Evolutionary conservation across 2,888 invertebrate genomes (phyloP).

Genomic region (Ramazzottius varieornatus): DNA sequence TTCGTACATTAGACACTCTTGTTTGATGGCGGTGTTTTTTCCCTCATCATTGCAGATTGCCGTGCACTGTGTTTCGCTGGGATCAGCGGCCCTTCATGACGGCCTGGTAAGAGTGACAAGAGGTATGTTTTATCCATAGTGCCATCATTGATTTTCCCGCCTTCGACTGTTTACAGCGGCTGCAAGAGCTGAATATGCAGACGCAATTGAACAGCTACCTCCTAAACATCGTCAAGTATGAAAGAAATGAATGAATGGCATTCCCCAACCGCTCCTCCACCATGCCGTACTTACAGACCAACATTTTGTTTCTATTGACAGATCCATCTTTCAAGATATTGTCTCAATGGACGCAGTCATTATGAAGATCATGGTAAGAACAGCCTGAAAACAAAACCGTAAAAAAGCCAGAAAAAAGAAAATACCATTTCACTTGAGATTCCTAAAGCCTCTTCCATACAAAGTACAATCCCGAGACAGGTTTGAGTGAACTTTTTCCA

Average conservation of each 20-base stretch:
- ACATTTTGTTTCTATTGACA: constrained; percentile 20
- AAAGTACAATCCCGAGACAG: not conserved
- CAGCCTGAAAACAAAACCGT: constrained; percentile 4
- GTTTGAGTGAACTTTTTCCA: too few species aligned
- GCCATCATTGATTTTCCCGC: not conserved
- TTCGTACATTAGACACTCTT: too few species aligned
- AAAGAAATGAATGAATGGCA: too few species aligned
- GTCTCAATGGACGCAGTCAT: constrained; percentile 53
- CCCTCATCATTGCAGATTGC: too few species aligned
- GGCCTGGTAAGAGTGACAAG: not conserved
- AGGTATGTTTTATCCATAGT: constrained; percentile 5
- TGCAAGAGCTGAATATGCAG: constrained; percentile 21
- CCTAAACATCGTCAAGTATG: constrained; percentile 46
- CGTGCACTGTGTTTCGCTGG: not conserved
- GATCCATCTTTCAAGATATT: constrained; percentile 65
- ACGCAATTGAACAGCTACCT: constrained; percentile 46
- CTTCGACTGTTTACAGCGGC: not conserved
- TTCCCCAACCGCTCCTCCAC: too few species aligned
- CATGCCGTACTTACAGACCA: too few species aligned
- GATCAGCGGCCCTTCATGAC: not conserved
- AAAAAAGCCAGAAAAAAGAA: too few species aligned
- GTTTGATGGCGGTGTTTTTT: not conserved
- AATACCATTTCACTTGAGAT: too few species aligned
- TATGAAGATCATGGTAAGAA: constrained; percentile 43
- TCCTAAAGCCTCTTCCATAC: too few species aligned